A percentile compares a stretch with the other conserved stretches of the same genome.
Conservation (phyloP, 1,140 invertebrate species). For the Polypedilum vanderplanki region DNA sequence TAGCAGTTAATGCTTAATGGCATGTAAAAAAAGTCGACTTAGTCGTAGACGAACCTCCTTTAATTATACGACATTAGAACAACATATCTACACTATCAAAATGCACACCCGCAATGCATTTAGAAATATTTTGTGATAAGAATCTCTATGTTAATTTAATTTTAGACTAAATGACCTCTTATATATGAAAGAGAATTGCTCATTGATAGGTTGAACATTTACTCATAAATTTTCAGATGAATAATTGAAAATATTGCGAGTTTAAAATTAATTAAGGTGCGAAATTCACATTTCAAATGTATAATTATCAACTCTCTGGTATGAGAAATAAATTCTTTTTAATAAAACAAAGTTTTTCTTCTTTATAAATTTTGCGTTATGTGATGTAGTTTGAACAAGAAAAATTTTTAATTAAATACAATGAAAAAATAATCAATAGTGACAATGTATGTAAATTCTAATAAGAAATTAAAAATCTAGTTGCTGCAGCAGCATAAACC, state of each 20-base stretch:
- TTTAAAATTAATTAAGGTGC: constrained; percentile 7
- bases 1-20: constrained; percentile 19
- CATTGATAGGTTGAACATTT: neutral
- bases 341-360: neutral
- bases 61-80: constrained; percentile 10
- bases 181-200: neutral
- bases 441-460: neutral
- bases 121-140: neutral
- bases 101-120: constrained; percentile 2
- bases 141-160: constrained; percentile 15
- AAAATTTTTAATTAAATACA: constrained; percentile 14
- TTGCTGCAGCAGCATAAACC: neutral
- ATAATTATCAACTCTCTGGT: neutral
- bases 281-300: neutral
- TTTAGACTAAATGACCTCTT: neutral
- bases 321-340: neutral
- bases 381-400: neutral
- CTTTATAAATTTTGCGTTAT: neutral
- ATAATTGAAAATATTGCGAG: constrained; percentile 18
- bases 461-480: neutral
- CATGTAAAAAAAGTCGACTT: neutral
- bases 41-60: neutral
- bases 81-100: neutral
- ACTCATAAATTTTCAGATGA: neutral
- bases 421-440: neutral